Evolutionary conservation across 35 echinoderm and acorn worm species (phyloP).

Genomic region (Lytechinus variegatus): DNA sequence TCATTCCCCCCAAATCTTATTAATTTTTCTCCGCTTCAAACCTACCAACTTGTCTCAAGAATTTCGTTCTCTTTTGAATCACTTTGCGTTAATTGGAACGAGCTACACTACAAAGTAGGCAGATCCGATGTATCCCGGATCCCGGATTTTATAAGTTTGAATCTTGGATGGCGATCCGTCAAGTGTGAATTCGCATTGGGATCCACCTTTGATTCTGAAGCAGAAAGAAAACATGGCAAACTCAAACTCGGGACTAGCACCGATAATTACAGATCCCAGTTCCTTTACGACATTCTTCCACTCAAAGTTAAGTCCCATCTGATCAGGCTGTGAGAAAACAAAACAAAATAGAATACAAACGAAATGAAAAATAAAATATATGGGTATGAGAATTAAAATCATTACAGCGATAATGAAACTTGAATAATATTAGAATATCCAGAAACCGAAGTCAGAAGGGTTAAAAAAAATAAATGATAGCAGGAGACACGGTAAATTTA

Average conservation of each 20-base stretch:
- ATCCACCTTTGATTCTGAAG: conserved; percentile 57
- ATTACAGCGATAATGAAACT: too few relatives aligned
- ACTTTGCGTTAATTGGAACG: too few relatives aligned
- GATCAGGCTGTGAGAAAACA: conserved; percentile 60
- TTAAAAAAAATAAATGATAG: too few relatives aligned
- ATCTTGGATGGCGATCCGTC: conserved; percentile 33
- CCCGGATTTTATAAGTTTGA: conserved; percentile 57
- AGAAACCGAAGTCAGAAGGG: too few relatives aligned
- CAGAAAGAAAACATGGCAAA: conserved; percentile 74
- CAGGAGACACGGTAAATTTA: too few relatives aligned
- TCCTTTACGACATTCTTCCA: conserved; percentile 72
- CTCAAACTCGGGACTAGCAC: conserved; percentile 88
- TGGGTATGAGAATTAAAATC: too few relatives aligned
- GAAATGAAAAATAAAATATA: too few relatives aligned
- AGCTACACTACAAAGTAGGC: conserved; percentile 60
- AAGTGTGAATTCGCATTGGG: conserved; percentile 41
- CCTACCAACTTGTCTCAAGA: too few relatives aligned
- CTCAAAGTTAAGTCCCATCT: conserved; percentile 61
- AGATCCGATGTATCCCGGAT: conserved; percentile 52
- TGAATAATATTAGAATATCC: too few relatives aligned
- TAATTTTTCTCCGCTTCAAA: too few relatives aligned
- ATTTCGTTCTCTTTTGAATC: too few relatives aligned
- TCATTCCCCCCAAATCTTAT: too few relatives aligned
- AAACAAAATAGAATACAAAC: not conserved
- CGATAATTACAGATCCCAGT: conserved; percentile 56